Percentiles rank a stretch among this genome's conserved stretches.
Evolutionary conservation across 2,113 vertebrate genomes (phyloP).

Genomic region (Nothobranchius kuhntae): DNA sequence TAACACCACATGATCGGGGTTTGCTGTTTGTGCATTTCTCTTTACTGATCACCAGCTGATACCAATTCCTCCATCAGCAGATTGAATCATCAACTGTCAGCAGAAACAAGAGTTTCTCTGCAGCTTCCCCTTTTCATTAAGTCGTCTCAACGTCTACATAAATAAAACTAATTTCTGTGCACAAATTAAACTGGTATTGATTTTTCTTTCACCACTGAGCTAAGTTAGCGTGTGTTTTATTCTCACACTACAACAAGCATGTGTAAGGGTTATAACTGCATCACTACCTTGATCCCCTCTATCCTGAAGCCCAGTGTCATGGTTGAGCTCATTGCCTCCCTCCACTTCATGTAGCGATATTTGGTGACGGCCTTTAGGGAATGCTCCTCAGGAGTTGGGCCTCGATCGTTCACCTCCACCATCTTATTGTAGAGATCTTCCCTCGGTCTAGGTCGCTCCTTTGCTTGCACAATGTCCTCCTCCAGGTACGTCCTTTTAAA

Average conservation of each 20-base stretch:
- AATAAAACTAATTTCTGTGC: neutral
- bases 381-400: slow-evolving; percentile 89
- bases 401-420: slow-evolving; percentile 90
- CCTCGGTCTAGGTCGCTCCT: slow-evolving; percentile 90
- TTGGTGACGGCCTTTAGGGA: slow-evolving; percentile 89
- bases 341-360: slow-evolving; percentile 98
- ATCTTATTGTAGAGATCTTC: slow-evolving; percentile 98
- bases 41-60: no score
- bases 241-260: no score
- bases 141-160: no score
- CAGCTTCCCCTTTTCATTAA: no score
- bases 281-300: slow-evolving; percentile 92
- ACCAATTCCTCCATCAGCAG: no score
- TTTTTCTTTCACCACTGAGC: no score
- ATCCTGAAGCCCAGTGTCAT: slow-evolving; percentile 95
- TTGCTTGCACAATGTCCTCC: slow-evolving; percentile 92
- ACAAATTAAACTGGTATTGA: neutral
- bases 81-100: no score
- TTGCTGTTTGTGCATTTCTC: no score
- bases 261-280: no score
- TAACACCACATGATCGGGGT: neutral
- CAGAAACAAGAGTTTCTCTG: no score
- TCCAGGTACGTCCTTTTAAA: slow-evolving; percentile 91
- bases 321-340: slow-evolving; percentile 95
- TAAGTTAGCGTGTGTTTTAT: no score